These are phyloP conservation scores for Eudemis profundana DNA, from an alignment of 2,888 invertebrate genomes.

Conservation along the genomic window DNA sequence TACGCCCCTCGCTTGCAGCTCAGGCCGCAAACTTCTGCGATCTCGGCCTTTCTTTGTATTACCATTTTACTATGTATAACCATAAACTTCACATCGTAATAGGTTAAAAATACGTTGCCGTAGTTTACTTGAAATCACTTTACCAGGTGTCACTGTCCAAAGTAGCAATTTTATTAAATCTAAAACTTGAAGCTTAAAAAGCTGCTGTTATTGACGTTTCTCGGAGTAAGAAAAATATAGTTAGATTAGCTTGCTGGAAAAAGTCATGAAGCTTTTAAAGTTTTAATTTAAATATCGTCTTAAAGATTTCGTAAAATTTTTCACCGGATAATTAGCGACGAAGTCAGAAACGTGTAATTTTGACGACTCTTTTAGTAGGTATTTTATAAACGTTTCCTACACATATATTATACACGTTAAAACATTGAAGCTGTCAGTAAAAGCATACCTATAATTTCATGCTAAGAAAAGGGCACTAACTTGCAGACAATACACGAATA, in stretches of 20 bases:
- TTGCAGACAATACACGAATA: no score
- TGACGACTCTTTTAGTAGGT: conserved; percentile 2
- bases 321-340: conserved; percentile 22
- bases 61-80: no score
- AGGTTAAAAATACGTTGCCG: no score
- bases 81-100: no score
- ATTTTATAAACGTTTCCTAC: no score
- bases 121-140: not conserved
- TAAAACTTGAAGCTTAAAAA: conserved; percentile 18
- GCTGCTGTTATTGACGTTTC: conserved; percentile 33
- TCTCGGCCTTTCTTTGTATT: no score
- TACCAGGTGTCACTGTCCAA: not conserved
- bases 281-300: conserved; percentile 23
- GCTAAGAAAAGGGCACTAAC: no score
- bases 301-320: conserved; percentile 26
- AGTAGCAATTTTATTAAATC: conserved; percentile 19
- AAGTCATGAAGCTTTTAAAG: conserved; percentile 23
- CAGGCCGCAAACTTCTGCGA: no score
- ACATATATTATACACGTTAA: no score
- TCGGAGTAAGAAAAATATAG: conserved; percentile 12
- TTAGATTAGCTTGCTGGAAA: conserved; percentile 13
- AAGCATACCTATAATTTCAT: no score
- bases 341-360: conserved; percentile 21
- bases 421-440: no score
- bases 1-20: no score